Percentiles rank a stretch among this genome's conserved stretches.
Evolutionary conservation across 2,797 vertebrate species (phyloP).

Genomic region (Bovichtus diacanthus): DNA sequence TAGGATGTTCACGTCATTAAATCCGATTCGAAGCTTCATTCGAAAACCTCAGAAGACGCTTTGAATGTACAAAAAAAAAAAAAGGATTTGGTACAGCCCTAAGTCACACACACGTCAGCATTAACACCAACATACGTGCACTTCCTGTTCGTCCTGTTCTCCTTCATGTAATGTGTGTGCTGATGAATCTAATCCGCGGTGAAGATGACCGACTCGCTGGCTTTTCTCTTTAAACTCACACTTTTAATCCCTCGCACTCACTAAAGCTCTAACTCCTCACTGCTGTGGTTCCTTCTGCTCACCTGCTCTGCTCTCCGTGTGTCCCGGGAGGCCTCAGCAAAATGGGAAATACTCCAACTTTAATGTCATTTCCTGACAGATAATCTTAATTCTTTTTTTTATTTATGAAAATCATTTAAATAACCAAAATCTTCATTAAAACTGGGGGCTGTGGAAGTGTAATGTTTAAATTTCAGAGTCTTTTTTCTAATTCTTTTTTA

Average conservation of each 20-base stretch:
- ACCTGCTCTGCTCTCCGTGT: neutral
- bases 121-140: neutral
- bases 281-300: slow-evolving; percentile 19
- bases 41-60: too few relatives aligned
- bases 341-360: neutral
- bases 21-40: too few relatives aligned
- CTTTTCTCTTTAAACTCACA: slow-evolving; percentile 14
- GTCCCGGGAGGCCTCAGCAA: neutral
- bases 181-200: neutral
- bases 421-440: neutral
- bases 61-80: too few relatives aligned
- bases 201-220: slow-evolving; percentile 11
- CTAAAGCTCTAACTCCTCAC: slow-evolving; percentile 40
- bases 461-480: neutral
- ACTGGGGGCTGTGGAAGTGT: neutral
- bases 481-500: too few relatives aligned
- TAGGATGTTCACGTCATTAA: too few relatives aligned
- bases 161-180: neutral
- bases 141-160: neutral
- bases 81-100: too few relatives aligned
- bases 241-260: slow-evolving; percentile 18
- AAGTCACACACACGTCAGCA: too few relatives aligned
- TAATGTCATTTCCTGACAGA: neutral
- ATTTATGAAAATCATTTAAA: neutral
- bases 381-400: too few relatives aligned